Percentiles rank a stretch among this genome's conserved stretches.
These are phyloP conservation scores for Dinoponera quadriceps DNA, from an alignment of 1,140 invertebrate species.

Conservation along the genomic window DNA sequence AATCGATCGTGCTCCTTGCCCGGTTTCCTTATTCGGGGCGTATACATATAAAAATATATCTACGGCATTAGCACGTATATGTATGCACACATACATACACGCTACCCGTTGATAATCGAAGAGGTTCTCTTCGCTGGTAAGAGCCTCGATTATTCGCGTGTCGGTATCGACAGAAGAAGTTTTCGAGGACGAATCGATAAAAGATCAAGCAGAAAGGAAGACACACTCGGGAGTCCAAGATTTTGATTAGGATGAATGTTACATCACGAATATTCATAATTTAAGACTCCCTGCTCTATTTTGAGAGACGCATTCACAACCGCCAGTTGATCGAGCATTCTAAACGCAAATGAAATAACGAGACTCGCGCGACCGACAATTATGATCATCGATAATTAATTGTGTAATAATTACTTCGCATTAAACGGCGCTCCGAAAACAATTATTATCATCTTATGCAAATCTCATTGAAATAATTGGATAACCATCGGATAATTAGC, in stretches of 20 bases:
- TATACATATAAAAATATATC: constrained; percentile 34
- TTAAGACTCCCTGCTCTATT: no score
- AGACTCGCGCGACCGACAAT: no score
- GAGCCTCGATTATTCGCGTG: constrained; percentile 10
- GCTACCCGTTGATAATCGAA: not conserved
- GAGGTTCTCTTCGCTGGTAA: not conserved
- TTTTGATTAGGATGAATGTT: not conserved
- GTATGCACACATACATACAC: not conserved
- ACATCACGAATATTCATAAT: no score
- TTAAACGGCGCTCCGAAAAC: not conserved
- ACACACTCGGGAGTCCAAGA: not conserved
- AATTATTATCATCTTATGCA: not conserved
- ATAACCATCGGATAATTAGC: constrained; percentile 21
- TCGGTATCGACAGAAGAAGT: constrained; percentile 9
- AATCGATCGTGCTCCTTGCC: constrained; percentile 22
- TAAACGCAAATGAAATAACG: no score
- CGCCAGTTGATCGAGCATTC: no score
- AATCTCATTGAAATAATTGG: not conserved
- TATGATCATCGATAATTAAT: no score
- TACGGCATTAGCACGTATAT: not conserved
- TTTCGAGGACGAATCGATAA: not conserved
- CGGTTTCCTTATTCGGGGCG: constrained; percentile 19
- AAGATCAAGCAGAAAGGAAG: not conserved
- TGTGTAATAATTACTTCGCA: no score
- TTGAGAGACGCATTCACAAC: no score